These are phyloP conservation scores for Falco biarmicus DNA, from an alignment of 2,797 vertebrate species.

Conservation along the genomic window DNA sequence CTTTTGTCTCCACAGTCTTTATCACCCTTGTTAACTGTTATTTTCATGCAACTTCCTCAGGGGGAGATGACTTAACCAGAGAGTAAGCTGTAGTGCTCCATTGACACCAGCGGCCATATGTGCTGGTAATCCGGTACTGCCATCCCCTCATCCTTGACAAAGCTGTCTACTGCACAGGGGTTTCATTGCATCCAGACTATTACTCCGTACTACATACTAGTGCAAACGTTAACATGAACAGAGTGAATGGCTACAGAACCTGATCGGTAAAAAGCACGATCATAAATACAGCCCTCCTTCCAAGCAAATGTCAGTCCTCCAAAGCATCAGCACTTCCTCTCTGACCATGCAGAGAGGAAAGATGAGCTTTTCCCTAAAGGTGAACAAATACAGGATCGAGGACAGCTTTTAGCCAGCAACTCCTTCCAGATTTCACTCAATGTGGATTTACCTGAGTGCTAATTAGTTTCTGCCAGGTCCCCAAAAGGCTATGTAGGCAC, in stretches of 20 bases:
- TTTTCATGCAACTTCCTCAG: constrained; percentile 45
- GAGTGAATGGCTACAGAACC: neutral
- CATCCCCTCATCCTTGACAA: neutral
- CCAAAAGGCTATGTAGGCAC: neutral
- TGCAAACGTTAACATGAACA: neutral
- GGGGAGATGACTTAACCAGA: constrained; percentile 32
- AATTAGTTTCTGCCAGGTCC: neutral
- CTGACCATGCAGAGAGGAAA: neutral
- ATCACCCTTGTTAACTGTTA: constrained; percentile 33
- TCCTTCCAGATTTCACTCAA: neutral
- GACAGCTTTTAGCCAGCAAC: neutral
- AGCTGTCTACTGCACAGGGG: neutral
- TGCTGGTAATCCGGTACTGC: neutral
- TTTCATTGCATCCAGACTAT: neutral
- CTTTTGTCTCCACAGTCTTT: constrained; percentile 27
- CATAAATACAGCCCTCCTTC: neutral
- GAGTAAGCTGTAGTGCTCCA: neutral
- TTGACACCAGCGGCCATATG: constrained; percentile 20
- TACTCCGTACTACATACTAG: neutral
- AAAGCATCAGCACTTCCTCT: neutral
- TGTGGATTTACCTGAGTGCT: neutral
- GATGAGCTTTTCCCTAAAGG: neutral
- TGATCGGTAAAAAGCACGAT: neutral
- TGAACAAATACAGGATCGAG: neutral
- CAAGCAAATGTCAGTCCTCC: neutral